These are phyloP conservation scores for Syndactyla subalaris DNA, from an alignment of 2,797 vertebrate genomes.

Conservation along the genomic window DNA sequence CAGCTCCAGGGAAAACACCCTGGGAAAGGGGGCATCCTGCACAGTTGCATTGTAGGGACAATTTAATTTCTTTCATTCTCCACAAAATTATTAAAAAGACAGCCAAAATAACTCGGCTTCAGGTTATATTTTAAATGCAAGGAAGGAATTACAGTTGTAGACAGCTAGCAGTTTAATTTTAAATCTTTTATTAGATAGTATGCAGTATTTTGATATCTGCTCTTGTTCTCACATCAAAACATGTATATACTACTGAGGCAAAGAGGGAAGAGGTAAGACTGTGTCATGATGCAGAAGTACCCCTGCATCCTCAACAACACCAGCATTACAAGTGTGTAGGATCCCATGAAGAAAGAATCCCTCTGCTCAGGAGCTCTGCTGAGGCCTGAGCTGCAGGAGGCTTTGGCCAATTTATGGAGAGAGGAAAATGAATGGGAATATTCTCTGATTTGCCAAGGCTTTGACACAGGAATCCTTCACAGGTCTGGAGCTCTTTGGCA, in stretches of 20 bases:
- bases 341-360: background rate
- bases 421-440: constrained; percentile 15
- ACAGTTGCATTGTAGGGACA: background rate
- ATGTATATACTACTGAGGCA: background rate
- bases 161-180: background rate
- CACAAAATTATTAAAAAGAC: background rate
- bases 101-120: background rate
- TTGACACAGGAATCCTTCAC: background rate
- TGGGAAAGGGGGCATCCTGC: background rate
- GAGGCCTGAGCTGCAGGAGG: background rate
- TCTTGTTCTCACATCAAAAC: background rate
- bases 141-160: background rate
- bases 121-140: background rate
- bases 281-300: background rate
- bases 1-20: background rate
- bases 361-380: background rate
- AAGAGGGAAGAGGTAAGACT: background rate
- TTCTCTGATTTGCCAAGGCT: background rate
- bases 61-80: background rate
- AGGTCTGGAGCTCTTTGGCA: background rate
- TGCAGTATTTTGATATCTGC: background rate
- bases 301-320: background rate
- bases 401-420: background rate
- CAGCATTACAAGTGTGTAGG: background rate
- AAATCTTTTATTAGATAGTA: background rate